Evolutionary conservation across 2,113 vertebrate species (phyloP).

Genomic region (pig (Sus scrofa)): T2T-Sscrofa CM000826.6:61912501-61913000

Average conservation of each 20-base stretch:
- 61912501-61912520: neutral
- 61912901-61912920: neutral
- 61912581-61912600: neutral
- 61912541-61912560: neutral
- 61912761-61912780: slow-evolving; percentile 43
- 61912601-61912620: neutral
- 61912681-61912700: slow-evolving; percentile 50
- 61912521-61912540: accelerated
- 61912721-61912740: slow-evolving; percentile 38
- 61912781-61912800: neutral
- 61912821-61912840: neutral
- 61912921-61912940: accelerated
- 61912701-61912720: neutral
- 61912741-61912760: slow-evolving; percentile 47
- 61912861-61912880: neutral
- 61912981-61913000: slow-evolving; percentile 52
- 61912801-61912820: neutral
- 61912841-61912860: neutral
- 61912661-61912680: neutral
- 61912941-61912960: neutral
- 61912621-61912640: neutral
- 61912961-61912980: neutral
- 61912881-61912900: slow-evolving; percentile 36
- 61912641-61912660: neutral
- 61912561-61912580: neutral